Evolutionary conservation across 2,113 vertebrate species (phyloP).

Genomic region (Cettia cetti): DNA sequence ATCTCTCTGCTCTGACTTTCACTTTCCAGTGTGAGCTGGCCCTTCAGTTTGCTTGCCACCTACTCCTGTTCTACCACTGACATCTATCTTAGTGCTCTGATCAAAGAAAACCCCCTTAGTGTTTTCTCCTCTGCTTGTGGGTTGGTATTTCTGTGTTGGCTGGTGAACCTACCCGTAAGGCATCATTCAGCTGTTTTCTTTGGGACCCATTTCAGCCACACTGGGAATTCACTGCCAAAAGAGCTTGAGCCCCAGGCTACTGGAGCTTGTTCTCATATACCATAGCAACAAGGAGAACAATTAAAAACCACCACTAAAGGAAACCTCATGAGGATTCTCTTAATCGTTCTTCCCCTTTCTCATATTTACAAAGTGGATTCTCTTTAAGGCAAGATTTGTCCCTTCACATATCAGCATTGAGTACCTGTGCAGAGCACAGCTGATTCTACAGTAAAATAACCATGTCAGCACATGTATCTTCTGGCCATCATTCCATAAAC

Average conservation of each 20-base stretch:
- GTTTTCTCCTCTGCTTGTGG: neutral
- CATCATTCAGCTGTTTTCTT: constrained; percentile 5
- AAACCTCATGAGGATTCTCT: neutral
- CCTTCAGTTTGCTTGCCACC: neutral
- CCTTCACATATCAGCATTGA: neutral
- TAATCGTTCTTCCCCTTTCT: neutral
- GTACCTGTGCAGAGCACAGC: neutral
- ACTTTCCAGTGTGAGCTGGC: neutral
- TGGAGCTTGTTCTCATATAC: neutral
- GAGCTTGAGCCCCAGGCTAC: neutral
- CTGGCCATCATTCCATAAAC: neutral
- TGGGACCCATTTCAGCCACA: neutral
- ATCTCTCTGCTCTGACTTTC: neutral
- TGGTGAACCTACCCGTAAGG: neutral
- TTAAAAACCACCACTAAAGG: neutral
- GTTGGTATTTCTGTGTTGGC: neutral
- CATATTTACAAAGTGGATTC: neutral
- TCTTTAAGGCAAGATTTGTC: neutral
- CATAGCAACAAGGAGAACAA: neutral
- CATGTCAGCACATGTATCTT: neutral
- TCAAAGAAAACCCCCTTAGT: neutral
- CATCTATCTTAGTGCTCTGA: neutral
- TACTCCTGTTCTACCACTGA: neutral
- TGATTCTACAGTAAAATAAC: neutral
- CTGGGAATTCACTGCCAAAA: neutral